phyloP scores from a whole-genome alignment of 2,113 vertebrate species.

The Nasalis larvatus region DNA sequence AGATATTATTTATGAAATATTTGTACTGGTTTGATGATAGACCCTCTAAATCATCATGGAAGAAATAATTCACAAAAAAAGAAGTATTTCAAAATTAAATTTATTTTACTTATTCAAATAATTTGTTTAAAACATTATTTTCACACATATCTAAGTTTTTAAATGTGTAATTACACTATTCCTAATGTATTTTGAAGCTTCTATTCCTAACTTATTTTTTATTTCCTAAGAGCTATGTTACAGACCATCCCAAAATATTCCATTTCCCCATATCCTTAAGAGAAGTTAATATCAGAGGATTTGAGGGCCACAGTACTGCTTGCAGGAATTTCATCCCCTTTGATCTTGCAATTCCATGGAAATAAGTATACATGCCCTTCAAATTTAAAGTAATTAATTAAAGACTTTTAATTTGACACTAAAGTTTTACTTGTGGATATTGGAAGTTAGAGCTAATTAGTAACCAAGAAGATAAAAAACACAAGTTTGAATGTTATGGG shows the following conservation, averaged over 20 bases:
- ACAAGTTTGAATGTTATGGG: not conserved
- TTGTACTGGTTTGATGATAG: too few relatives aligned
- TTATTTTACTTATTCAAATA: not conserved
- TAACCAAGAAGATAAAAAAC: slow-evolving; percentile 21
- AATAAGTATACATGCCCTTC: not conserved
- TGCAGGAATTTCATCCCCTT: not conserved
- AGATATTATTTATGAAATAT: too few relatives aligned
- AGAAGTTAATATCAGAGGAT: not conserved
- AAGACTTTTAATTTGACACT: not conserved
- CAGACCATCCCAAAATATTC: not conserved
- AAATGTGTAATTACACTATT: not conserved
- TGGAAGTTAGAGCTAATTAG: not conserved
- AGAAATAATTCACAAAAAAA: not conserved
- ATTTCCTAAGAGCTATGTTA: not conserved
- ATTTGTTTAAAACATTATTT: not conserved
- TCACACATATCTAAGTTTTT: not conserved
- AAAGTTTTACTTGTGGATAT: not conserved
- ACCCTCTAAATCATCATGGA: too few relatives aligned
- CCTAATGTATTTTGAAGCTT: not conserved
- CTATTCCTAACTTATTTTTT: not conserved
- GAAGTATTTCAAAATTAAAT: slow-evolving; percentile 6
- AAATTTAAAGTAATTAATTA: not conserved
- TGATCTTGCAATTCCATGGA: not conserved
- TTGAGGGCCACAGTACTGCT: not conserved
- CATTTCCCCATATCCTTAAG: not conserved